Percentiles rank a stretch among this genome's conserved stretches.
Conservation (phyloP, 2,113 vertebrate genomes). For the Psammodynastes pulverulentus region DNA sequence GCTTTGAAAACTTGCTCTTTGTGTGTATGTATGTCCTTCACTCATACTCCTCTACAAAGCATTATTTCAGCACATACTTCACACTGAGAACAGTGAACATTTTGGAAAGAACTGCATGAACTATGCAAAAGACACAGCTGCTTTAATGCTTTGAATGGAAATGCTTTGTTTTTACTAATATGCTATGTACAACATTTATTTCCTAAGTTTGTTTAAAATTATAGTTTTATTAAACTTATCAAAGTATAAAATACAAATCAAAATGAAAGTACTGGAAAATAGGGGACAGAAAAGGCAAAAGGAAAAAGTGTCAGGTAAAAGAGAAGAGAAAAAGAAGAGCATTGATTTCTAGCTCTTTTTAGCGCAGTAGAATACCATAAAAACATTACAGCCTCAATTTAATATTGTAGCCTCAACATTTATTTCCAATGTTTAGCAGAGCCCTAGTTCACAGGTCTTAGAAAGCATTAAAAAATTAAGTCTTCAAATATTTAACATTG, state of each 20-base stretch:
- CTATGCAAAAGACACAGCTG: background rate
- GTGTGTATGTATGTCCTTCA: background rate
- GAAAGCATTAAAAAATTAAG: background rate
- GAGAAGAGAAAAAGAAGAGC: too few species aligned
- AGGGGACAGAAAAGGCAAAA: too few species aligned
- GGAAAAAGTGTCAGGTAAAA: too few species aligned
- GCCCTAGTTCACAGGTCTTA: background rate
- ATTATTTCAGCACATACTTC: background rate
- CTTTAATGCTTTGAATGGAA: background rate
- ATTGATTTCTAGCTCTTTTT: too few species aligned
- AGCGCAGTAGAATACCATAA: too few species aligned
- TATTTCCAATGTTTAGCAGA: background rate
- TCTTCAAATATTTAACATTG: background rate
- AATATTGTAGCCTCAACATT: too few species aligned
- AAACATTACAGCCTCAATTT: too few species aligned
- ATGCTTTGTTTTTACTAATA: background rate
- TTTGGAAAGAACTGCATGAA: background rate
- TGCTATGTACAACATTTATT: background rate
- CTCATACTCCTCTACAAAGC: background rate
- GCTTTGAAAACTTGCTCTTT: background rate
- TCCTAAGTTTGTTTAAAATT: too few species aligned
- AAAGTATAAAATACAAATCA: too few species aligned
- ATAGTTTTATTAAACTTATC: too few species aligned
- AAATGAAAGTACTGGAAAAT: too few species aligned
- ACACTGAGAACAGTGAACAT: background rate